Base-by-base conservation (phyloP, 2,888 invertebrate genomes). In the Dinocampus coccinellae region DNA sequence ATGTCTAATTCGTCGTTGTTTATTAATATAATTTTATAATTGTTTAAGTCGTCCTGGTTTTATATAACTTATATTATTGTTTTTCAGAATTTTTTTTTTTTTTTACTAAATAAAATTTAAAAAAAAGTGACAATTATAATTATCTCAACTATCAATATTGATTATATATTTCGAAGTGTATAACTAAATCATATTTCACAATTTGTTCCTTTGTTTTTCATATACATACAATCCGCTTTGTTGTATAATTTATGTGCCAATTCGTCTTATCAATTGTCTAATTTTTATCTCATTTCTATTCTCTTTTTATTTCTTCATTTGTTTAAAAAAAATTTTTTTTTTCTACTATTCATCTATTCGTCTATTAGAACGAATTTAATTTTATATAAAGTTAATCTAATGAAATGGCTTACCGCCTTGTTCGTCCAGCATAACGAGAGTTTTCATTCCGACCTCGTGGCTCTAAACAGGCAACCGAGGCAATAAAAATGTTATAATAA, bases 381-480 rank as follows among this genome's bases (percentile, higher is more conserved):
- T 57, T 74, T 73, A 69, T 72, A 62, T 75, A 73, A 73, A 69
- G 63, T 71, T 78, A 69, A 53, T 82, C 83, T 85, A 85, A 78
- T 85, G 82, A 82, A 80, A 82, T 92, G 92, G 93, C 96, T 97
- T 96, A 98, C 97, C 97, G 95, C 98, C 98, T 95, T 98, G 98
- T 92, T 98, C 98, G 93, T 98, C 98, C 94, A 98, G 94, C 94
- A 97, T 97, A 91, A 98, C 98, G 92, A 98, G 95, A 91, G 97
- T 96, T 92, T 96, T 96, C 94, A 98, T 98, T 91, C 98, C 98
- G 90, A 97, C 98, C 92, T 98, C 98, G 93, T 98, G 97, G 93
- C 97, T 97, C 98, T 98, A 95, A 93, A 95, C 94, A 92, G 90
- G 91, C 85, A 88, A 86, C 85, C 86, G 67, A 84, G 84, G 83